phyloP scores from a whole-genome alignment of 2,888 invertebrate genomes.

The Petrolisthes manimaculis region DNA sequence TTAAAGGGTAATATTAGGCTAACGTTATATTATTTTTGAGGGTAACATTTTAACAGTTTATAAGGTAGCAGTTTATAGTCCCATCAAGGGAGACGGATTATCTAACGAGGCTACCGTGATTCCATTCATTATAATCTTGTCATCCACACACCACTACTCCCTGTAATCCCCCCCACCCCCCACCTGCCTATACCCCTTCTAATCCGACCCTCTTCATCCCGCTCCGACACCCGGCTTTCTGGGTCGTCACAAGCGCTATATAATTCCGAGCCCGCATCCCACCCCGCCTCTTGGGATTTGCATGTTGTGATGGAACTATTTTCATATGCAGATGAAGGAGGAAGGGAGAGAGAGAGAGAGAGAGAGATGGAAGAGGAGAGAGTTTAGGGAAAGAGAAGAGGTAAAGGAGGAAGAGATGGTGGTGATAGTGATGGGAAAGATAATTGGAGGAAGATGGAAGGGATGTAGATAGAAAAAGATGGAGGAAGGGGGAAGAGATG shows the following conservation, averaged over 20 bases:
- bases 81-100: no score
- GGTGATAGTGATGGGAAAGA: no score
- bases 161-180: not conserved
- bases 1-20: no score
- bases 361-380: not conserved
- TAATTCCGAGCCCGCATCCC: not conserved
- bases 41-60: no score
- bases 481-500: not conserved
- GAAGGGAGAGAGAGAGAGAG: not conserved
- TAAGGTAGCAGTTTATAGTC: no score
- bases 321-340: constrained; percentile 43
- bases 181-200: constrained; percentile 1
- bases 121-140: no score
- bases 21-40: no score
- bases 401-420: no score
- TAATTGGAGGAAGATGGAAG: no score
- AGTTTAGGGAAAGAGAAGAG: no score
- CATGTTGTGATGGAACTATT: constrained; percentile 50
- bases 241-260: constrained; percentile 10
- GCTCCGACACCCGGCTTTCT: not conserved
- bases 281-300: constrained; percentile 22
- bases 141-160: not conserved
- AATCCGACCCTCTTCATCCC: not conserved
- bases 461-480: not conserved
- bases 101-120: no score